Conservation (phyloP, 2,797 vertebrate species). For the Syngnathus acus region DNA sequence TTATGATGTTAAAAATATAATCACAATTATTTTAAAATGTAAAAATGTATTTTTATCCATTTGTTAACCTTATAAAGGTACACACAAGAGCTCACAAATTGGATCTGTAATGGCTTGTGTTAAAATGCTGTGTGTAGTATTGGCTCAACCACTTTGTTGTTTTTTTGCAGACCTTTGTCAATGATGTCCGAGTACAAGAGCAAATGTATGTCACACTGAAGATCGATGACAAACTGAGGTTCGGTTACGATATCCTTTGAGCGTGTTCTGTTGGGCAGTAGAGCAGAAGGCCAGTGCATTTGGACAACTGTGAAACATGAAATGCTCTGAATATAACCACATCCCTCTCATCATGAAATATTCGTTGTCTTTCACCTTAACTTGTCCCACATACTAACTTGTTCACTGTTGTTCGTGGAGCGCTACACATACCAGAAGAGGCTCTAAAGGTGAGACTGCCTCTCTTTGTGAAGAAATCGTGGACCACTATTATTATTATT, state of each 20-base stretch:
- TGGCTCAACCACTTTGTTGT: slow-evolving; percentile 17
- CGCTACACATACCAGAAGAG: slow-evolving; percentile 92
- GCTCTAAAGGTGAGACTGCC: slow-evolving; percentile 83
- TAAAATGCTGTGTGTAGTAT: neutral
- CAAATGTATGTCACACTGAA: slow-evolving; percentile 92
- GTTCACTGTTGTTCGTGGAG: slow-evolving; percentile 88
- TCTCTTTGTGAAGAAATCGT: neutral
- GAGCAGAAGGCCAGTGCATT: slow-evolving; percentile 20
- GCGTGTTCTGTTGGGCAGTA: slow-evolving; percentile 1
- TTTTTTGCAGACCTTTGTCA: slow-evolving; percentile 87
- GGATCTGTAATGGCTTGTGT: neutral
- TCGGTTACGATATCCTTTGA: slow-evolving; percentile 98
- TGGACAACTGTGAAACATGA: slow-evolving; percentile 38
- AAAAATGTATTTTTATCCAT: neutral
- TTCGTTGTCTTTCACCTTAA: slow-evolving; percentile 71
- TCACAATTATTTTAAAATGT: neutral
- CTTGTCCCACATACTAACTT: slow-evolving; percentile 88
- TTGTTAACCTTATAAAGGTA: neutral
- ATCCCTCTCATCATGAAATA: slow-evolving; percentile 12
- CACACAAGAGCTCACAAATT: neutral
- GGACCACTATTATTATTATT: too few relatives aligned
- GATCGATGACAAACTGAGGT: slow-evolving; percentile 90
- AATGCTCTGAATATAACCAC: slow-evolving; percentile 31
- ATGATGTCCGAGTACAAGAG: slow-evolving; percentile 89
- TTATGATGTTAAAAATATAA: too few relatives aligned